A percentile compares a stretch with the other conserved stretches of the same genome.
These are phyloP conservation scores for Neosilurus mollespiculum DNA, from an alignment of 2,797 vertebrate species.

Conservation along the genomic window DNA sequence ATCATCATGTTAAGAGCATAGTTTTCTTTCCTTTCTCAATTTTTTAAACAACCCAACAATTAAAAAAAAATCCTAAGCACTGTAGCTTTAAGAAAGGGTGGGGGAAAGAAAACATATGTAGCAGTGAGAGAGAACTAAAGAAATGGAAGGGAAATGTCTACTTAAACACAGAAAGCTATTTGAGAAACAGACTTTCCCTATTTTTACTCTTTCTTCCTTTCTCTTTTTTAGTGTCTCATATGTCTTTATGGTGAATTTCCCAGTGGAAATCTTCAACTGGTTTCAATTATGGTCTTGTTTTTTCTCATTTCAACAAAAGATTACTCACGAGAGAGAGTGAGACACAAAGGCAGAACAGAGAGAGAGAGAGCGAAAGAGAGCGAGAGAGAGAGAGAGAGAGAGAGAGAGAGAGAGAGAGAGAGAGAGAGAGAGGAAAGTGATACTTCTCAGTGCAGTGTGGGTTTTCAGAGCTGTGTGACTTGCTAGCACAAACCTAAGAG, in stretches of 20 bases:
- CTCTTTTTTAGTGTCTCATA: slow-evolving; percentile 9
- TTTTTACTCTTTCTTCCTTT: slow-evolving; percentile 27
- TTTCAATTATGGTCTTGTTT: slow-evolving; percentile 55
- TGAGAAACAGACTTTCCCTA: slow-evolving; percentile 45
- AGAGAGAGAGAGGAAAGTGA: slow-evolving; percentile 55
- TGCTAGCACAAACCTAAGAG: slow-evolving; percentile 47
- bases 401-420: slow-evolving; percentile 59
- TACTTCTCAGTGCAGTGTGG: slow-evolving; percentile 65
- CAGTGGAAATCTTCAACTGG: slow-evolving; percentile 62
- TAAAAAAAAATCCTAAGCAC: not conserved
- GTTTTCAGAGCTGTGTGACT: slow-evolving; percentile 55
- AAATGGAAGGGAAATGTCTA: slow-evolving; percentile 44
- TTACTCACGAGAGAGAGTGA: slow-evolving; percentile 40
- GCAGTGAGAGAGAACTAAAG: not conserved
- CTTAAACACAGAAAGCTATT: slow-evolving; percentile 62
- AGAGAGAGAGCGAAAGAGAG: slow-evolving; percentile 56
- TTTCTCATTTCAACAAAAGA: slow-evolving; percentile 48
- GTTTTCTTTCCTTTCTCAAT: not conserved
- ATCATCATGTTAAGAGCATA: not conserved
- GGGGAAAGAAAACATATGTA: not conserved
- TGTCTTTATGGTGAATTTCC: slow-evolving; percentile 49
- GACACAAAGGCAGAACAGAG: not conserved
- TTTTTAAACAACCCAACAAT: not conserved
- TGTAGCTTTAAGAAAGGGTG: not conserved
- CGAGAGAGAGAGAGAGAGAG: not conserved